Evolutionary conservation across 2,113 vertebrate genomes (phyloP).

Genomic region (Eonycteris spelaea): DNA sequence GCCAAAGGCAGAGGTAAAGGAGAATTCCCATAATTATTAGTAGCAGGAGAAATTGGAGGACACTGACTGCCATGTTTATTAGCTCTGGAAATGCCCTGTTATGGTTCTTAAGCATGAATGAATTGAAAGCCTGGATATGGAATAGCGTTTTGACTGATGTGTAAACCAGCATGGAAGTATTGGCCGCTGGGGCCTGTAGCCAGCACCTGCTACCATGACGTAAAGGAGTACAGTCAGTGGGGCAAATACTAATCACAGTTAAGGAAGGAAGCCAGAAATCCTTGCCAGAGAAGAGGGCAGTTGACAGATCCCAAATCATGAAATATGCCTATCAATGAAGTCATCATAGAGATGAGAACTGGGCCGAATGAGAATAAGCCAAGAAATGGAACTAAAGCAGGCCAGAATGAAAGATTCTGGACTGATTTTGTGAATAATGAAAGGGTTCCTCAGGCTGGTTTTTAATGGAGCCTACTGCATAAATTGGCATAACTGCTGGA

Average conservation of each 20-base stretch:
- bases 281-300: background rate
- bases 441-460: background rate
- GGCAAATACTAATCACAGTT: background rate
- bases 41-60: background rate
- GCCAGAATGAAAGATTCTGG: background rate
- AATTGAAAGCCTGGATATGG: background rate
- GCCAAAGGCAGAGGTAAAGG: slow-evolving; percentile 78
- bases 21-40: background rate
- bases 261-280: slow-evolving; percentile 6
- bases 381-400: slow-evolving; percentile 1
- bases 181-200: background rate
- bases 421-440: background rate
- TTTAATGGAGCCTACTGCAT: background rate
- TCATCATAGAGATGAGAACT: background rate
- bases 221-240: background rate
- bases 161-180: background rate
- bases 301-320: background rate
- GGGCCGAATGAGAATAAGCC: background rate
- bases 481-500: slow-evolving; percentile 5
- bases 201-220: background rate
- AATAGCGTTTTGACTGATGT: background rate
- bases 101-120: background rate
- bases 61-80: background rate
- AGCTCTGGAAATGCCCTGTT: background rate
- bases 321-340: slow-evolving; percentile 16